Evolutionary conservation across 2,113 vertebrate genomes (phyloP), one percentile per base, ranked within the genome.

Genomic region (Cryptotis parvus): DNA sequence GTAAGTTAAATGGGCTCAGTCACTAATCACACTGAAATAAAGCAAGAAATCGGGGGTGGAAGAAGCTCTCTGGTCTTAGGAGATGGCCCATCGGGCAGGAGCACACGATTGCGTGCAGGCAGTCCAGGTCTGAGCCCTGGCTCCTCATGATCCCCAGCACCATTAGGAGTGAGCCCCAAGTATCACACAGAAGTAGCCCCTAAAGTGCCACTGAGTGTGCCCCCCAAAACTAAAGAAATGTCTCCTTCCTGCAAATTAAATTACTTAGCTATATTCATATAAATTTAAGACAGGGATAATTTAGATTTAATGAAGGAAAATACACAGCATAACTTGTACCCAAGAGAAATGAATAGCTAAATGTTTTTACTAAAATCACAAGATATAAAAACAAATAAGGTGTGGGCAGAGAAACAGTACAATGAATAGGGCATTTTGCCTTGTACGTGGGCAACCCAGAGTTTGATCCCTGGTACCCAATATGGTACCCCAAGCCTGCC

Each of bases 21-120:
- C 61, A 84, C 78, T 78, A 45, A 35, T 22, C 45, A 58, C n/a
- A 68, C 31, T 91, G 68, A 83, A 91, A 91, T 76, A 73, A 73
- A 27, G 68, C 2, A 73, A 68, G 55, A 91, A 91, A 58, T 87
- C 61, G 20, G 22, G 55, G 55, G 18, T 58, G 55, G 55, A 58
- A 58, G 22, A 3, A 58, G 55, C 55, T 58, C 24, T 58, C 20
- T 58, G 55, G 55, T 58, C 55, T 58, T 7, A 58, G 55, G 55
- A 58, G 55, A 58, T 58, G 55, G 6, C 11, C 20, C 55, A 58
- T 14, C 8, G 55, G 55, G 55, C 55, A 22, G 4, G 55, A 58
- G 55, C 22, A 58, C 55, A 22, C 24, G 18, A 22, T 22, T 58
- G 22, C 55, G 24, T 58, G 18, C 22, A 58, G 55, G 20, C 20